A percentile compares a stretch with the other conserved stretches of the same genome.
Evolutionary conservation across 2,113 vertebrate species (phyloP).

Genomic region (Centropus bengalensis): DNA sequence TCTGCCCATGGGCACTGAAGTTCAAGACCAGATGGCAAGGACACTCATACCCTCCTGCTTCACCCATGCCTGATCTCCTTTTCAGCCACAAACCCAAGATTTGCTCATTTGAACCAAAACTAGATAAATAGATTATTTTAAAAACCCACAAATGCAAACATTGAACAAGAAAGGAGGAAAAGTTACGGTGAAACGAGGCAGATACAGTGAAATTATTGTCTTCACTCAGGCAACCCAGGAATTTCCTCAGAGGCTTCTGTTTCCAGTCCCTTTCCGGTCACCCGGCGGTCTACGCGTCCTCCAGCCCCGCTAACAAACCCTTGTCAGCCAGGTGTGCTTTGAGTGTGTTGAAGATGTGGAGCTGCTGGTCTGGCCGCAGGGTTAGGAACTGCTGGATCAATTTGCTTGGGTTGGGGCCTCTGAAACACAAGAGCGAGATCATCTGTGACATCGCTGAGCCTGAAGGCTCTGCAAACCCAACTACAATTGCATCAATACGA

Average conservation of each 20-base stretch:
- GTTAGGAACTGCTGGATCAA: slow-evolving; percentile 97
- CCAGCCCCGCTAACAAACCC: slow-evolving; percentile 81
- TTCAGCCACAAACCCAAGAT: slow-evolving; percentile 42
- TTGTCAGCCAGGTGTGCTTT: slow-evolving; percentile 90
- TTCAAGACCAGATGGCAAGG: neutral
- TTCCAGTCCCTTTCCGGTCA: slow-evolving; percentile 32
- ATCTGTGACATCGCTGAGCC: fast-evolving
- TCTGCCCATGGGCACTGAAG: neutral
- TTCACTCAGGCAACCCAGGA: slow-evolving; percentile 35
- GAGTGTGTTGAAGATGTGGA: slow-evolving; percentile 94
- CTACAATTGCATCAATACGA: neutral
- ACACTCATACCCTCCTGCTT: neutral
- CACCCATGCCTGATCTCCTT: neutral
- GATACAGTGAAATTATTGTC: slow-evolving; percentile 12
- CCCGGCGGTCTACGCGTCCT: slow-evolving; percentile 67
- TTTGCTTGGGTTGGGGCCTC: slow-evolving; percentile 94
- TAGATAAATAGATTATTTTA: slow-evolving; percentile 59
- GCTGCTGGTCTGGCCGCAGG: slow-evolving; percentile 92
- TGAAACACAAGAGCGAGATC: slow-evolving; percentile 43
- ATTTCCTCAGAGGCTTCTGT: slow-evolving; percentile 13
- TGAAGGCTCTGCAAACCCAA: neutral
- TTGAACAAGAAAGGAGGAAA: slow-evolving; percentile 56
- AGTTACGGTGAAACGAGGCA: slow-evolving; percentile 72
- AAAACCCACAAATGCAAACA: slow-evolving; percentile 59
- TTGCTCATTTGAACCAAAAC: slow-evolving; percentile 56